Evolutionary conservation across 2,888 invertebrate species (phyloP), one percentile per base, ranked within the genome.

Genomic region (Aporophyla nigra): DNA sequence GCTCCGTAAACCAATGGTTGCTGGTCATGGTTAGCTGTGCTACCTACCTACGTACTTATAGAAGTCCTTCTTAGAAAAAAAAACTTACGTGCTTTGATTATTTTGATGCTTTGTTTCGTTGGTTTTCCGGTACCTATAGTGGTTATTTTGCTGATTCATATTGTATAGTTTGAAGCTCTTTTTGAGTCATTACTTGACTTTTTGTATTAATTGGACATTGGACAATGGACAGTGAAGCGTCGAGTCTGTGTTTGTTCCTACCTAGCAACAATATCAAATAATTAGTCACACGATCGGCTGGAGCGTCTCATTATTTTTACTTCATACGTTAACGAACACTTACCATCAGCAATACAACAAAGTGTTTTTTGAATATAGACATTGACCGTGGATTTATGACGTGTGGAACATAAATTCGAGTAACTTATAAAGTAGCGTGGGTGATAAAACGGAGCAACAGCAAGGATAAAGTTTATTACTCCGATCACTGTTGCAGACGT

Each of bases 391-490:
- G 5, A 40, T 54, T 54, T 54, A 54, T 49, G 46, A 71, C 24
- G 16, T 54, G 19, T 59, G 43, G 6, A 40, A 78, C 53, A 61
- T 27, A 54, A 70, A 77, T 54, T 71, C 33, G 2, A 78, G 46
- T 14, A 40, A 73, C 21, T 63, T 71, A 21, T 56, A 53, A 56
- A 63, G 27, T 43, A 59, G 27, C 6, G 40, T 51, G 14, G 33
- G 40, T 27, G 21, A 66, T 46, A 70, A 68, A 75, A 80, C 43
- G 12, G 51, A 53, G 40, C 54, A 62, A 62, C 43, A 66, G 33
- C 61, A 65, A 82, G 43, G 62, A 71, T 78, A 63, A 76, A 76
- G 68, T 83, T 78, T 71, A 82, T 78, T 74, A 56, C 71, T 71
- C 73, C 67, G 53, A 49, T 63, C 33, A 67, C 61, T 72, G 71